Evolutionary conservation across 64 coral and sea anemone species (phyloP).

Genomic region (Trachythela sp.): DNA sequence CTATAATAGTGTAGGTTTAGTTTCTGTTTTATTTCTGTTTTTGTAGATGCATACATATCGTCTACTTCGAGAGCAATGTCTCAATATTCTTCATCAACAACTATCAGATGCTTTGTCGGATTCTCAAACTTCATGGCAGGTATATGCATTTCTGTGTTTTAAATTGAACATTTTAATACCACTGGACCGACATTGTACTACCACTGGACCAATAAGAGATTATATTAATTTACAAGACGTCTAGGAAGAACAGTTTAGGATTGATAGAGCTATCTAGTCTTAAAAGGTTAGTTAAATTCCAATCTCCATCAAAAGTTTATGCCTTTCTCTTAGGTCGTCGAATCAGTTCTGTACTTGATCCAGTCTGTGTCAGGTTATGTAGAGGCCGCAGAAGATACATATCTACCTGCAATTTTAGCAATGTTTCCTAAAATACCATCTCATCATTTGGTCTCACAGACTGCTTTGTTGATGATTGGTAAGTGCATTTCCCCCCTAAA

Average conservation of each 20-base stretch:
- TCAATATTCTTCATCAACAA: conserved; percentile 65
- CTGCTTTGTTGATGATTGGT: conserved; percentile 96
- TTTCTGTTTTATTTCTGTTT: background rate
- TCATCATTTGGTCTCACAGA: conserved; percentile 65
- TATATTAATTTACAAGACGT: too few species aligned
- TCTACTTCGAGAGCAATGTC: conserved; percentile 60
- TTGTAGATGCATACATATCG: conserved; percentile 92
- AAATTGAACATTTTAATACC: background rate
- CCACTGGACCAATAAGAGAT: too few species aligned
- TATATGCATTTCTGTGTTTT: background rate
- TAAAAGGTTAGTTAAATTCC: too few species aligned
- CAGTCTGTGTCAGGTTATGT: conserved; percentile 90
- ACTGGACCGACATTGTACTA: too few species aligned
- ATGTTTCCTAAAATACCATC: conserved; percentile 75
- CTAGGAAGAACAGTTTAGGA: too few species aligned
- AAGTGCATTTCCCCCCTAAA: conserved; percentile 28
- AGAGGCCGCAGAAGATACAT: conserved; percentile 72
- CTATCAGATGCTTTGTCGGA: conserved; percentile 55
- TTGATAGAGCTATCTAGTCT: too few species aligned
- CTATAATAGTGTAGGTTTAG: too few species aligned
- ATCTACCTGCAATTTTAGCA: conserved; percentile 80
- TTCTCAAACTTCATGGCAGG: conserved; percentile 73
- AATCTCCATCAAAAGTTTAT: too few species aligned
- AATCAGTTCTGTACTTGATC: conserved; percentile 82
- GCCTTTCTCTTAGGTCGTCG: conserved; percentile 46